A percentile compares a stretch with the other conserved stretches of the same genome.
Conservation (phyloP, 2,113 vertebrate species). For the Corythaixoides concolor region DNA sequence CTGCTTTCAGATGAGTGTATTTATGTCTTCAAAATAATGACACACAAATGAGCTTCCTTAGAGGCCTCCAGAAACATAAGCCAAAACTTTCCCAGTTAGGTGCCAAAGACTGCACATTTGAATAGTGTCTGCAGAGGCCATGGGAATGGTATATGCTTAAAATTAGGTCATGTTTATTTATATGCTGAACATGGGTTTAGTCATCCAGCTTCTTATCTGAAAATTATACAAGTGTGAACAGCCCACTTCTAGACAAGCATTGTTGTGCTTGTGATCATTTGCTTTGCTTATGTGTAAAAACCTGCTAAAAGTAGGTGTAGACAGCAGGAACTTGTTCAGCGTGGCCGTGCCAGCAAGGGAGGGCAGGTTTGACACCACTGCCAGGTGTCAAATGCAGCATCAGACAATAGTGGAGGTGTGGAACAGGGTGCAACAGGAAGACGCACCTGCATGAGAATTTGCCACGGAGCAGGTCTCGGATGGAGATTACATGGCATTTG, state of each 20-base stretch:
- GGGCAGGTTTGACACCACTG: neutral
- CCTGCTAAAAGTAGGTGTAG: neutral
- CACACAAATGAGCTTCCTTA: neutral
- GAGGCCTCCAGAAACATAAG: neutral
- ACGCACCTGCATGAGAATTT: neutral
- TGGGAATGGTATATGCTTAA: constrained; percentile 29
- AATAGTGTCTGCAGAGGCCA: neutral
- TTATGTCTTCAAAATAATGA: neutral
- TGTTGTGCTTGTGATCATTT: neutral
- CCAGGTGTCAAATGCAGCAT: neutral
- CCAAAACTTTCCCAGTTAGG: neutral
- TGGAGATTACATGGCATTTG: neutral
- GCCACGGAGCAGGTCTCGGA: neutral
- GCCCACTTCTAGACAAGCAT: neutral
- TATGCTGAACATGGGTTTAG: constrained; percentile 1
- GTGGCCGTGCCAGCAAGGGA: rapidly evolving
- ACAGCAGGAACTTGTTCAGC: neutral
- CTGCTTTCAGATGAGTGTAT: neutral
- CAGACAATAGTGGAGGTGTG: neutral
- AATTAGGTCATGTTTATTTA: constrained; percentile 38
- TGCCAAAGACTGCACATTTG: neutral
- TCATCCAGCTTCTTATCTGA: constrained; percentile 1
- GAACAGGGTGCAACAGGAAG: neutral
- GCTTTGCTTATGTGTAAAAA: neutral
- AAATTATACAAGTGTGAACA: constrained; percentile 28